Percentiles rank a stretch among this genome's conserved stretches.
Conservation (phyloP, 1,140 invertebrate species). For the Battus philenor region DNA sequence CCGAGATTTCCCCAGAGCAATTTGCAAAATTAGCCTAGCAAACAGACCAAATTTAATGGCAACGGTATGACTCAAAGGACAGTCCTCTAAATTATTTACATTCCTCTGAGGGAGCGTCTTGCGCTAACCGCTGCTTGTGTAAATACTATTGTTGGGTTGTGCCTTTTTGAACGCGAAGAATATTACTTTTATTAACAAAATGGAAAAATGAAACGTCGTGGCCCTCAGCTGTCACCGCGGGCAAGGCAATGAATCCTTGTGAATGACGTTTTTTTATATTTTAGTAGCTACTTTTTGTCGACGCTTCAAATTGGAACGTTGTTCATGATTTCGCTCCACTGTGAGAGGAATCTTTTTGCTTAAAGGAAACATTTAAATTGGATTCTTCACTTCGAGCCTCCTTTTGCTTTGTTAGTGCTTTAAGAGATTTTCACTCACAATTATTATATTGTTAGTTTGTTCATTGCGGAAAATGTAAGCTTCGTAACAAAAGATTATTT, state of each 20-base stretch:
- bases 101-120: slow-evolving; percentile 24
- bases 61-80: slow-evolving; percentile 39
- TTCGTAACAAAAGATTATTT: too few species aligned
- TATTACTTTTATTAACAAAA: slow-evolving; percentile 13
- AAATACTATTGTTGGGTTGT: slow-evolving; percentile 8
- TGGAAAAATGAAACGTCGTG: slow-evolving; percentile 6
- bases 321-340: too few species aligned
- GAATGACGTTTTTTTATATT: background rate
- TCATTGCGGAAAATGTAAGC: too few species aligned
- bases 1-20: slow-evolving; percentile 39
- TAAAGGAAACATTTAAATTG: too few species aligned
- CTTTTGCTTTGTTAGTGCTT: too few species aligned
- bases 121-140: slow-evolving; percentile 5
- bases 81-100: slow-evolving; percentile 45
- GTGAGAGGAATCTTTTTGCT: too few species aligned
- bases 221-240: background rate
- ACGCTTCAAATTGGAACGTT: too few species aligned
- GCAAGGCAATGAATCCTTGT: slow-evolving; percentile 7
- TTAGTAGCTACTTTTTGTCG: too few species aligned
- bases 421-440: too few species aligned
- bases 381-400: too few species aligned
- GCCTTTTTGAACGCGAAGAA: slow-evolving; percentile 13
- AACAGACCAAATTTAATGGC: slow-evolving; percentile 44
- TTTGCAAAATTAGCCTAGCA: slow-evolving; percentile 43
- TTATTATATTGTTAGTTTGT: too few species aligned